A percentile compares a stretch with the other conserved stretches of the same genome.
Evolutionary conservation across 2,797 vertebrate species (phyloP).

Genomic region (Phyllotis vaccarum): DNA sequence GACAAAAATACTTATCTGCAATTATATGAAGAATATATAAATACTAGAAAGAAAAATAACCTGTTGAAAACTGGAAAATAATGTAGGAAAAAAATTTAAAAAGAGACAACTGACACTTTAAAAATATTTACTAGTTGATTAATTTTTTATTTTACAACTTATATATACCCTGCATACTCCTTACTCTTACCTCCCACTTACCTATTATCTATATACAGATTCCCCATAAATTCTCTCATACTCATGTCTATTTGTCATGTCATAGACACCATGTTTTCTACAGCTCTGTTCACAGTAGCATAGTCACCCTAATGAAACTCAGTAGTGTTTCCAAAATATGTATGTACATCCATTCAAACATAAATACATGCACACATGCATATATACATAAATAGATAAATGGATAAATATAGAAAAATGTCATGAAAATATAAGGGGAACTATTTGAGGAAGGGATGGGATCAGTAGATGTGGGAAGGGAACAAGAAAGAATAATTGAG

Average conservation of each 20-base stretch:
- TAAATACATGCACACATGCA: neutral
- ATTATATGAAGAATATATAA: neutral
- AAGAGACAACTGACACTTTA: neutral
- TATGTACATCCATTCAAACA: neutral
- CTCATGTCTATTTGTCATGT: neutral
- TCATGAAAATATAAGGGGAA: neutral
- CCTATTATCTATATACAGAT: too few relatives aligned
- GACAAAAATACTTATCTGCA: neutral
- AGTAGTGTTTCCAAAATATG: neutral
- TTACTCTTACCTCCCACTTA: neutral
- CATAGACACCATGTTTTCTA: neutral
- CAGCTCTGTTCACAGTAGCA: neutral
- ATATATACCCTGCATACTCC: neutral
- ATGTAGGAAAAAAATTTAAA: neutral
- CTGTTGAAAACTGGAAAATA: neutral
- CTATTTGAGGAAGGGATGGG: neutral
- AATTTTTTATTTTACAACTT: neutral
- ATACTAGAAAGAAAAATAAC: neutral
- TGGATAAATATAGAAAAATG: neutral
- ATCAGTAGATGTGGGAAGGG: neutral
- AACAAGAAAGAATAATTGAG: neutral
- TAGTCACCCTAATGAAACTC: neutral
- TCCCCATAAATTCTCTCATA: neutral
- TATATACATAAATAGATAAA: neutral
- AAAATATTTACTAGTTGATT: neutral